phyloP scores from a whole-genome alignment of 2,797 vertebrate genomes.

The Sciurus vulgaris region DNA sequence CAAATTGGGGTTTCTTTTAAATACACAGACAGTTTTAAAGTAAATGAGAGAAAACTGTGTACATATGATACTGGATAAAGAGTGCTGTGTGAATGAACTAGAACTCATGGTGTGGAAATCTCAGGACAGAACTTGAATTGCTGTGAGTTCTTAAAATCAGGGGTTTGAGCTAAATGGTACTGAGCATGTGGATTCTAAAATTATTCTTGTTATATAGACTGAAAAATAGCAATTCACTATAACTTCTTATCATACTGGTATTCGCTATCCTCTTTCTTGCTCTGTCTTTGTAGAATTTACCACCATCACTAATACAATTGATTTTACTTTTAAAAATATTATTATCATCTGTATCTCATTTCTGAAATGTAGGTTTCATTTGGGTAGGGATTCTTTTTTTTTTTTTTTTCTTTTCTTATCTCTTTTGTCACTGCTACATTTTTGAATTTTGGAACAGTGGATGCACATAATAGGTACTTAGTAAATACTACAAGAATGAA shows the following conservation, averaged over 20 bases:
- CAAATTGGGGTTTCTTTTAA: slow-evolving; percentile 71
- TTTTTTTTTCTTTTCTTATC: neutral
- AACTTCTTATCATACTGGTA: neutral
- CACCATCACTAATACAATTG: neutral
- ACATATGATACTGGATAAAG: neutral
- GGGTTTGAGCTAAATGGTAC: neutral
- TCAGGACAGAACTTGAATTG: neutral
- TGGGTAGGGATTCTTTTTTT: neutral
- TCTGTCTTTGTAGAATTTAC: slow-evolving; percentile 45
- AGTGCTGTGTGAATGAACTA: neutral
- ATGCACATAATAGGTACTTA: neutral
- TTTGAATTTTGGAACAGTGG: neutral
- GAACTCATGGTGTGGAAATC: neutral
- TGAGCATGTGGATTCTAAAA: neutral
- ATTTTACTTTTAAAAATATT: neutral
- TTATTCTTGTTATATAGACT: neutral
- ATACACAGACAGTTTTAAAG: slow-evolving; percentile 76
- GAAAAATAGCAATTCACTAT: neutral
- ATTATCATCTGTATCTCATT: neutral
- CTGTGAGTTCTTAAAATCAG: neutral
- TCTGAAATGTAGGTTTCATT: neutral
- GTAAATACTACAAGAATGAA: neutral
- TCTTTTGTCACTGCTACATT: neutral
- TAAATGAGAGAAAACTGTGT: slow-evolving; percentile 69
- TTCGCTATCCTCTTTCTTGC: neutral